Percentiles rank a stretch among this genome's conserved stretches.
phyloP scores from a whole-genome alignment of 2,797 vertebrate species.

The Neosilurus hyrtlii region DNA sequence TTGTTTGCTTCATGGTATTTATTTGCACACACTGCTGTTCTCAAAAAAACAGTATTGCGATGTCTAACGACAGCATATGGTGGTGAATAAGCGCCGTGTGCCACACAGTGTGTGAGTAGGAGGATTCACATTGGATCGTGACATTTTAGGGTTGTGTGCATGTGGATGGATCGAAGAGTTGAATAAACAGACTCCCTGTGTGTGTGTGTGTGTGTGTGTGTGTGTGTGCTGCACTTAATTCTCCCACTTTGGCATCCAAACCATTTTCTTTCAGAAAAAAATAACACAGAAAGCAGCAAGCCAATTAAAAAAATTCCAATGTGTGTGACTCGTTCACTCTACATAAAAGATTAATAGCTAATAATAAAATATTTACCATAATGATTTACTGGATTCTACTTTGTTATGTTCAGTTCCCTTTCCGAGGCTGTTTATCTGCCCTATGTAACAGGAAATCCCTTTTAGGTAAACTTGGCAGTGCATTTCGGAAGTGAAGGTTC shows the following conservation, averaged over 20 bases:
- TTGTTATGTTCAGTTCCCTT: slow-evolving; percentile 4
- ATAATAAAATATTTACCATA: slow-evolving; percentile 14
- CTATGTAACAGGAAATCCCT: slow-evolving; percentile 20
- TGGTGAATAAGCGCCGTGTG: slow-evolving; percentile 32
- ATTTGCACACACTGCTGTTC: slow-evolving; percentile 27
- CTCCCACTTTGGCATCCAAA: slow-evolving; percentile 24
- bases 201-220: slow-evolving; percentile 21
- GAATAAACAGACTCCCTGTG: slow-evolving; percentile 46
- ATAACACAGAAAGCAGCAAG: slow-evolving; percentile 29
- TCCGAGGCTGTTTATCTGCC: neutral
- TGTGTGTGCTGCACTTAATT: slow-evolving; percentile 30
- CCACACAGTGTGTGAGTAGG: slow-evolving; percentile 38
- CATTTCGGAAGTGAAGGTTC: neutral
- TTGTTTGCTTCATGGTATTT: slow-evolving; percentile 34
- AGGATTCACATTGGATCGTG: slow-evolving; percentile 44
- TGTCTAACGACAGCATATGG: slow-evolving; percentile 35
- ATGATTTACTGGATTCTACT: slow-evolving; percentile 8
- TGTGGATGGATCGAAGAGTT: slow-evolving; percentile 47
- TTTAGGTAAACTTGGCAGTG: neutral
- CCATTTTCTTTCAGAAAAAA: slow-evolving; percentile 9
- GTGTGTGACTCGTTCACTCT: neutral
- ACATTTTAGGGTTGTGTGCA: slow-evolving; percentile 40
- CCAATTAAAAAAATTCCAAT: slow-evolving; percentile 11
- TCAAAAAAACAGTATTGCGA: slow-evolving; percentile 12
- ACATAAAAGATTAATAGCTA: slow-evolving; percentile 27